Conservation (phyloP, 2,113 vertebrate genomes). For the Phylloscopus trochiloides region DNA sequence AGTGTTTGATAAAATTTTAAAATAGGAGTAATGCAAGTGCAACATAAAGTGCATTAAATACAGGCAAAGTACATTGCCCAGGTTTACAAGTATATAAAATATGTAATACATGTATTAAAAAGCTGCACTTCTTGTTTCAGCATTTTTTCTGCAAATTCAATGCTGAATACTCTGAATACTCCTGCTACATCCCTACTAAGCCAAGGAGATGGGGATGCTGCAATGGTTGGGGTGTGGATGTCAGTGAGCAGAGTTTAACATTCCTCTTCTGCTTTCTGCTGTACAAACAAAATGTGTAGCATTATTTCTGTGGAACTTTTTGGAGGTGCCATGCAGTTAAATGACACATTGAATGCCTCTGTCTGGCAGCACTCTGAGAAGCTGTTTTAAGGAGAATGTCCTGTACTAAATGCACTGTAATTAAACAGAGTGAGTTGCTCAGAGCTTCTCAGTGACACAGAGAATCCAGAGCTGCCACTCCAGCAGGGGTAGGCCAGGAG, state of each 20-base stretch:
- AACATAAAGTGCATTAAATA: neutral
- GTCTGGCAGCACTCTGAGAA: neutral
- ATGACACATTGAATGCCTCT: neutral
- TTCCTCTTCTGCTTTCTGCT: neutral
- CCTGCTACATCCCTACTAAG: neutral
- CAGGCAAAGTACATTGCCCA: neutral
- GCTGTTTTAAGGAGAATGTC: neutral
- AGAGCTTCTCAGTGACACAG: neutral
- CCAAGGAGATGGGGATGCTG: neutral
- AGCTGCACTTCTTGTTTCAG: neutral
- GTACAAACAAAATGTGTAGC: neutral
- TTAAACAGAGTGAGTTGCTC: neutral
- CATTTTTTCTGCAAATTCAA: neutral
- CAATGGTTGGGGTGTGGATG: neutral
- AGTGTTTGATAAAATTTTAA: neutral
- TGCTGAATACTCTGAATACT: neutral
- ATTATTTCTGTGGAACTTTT: neutral
- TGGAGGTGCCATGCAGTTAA: neutral
- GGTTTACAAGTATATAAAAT: neutral
- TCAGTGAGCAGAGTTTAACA: neutral
- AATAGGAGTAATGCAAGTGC: neutral
- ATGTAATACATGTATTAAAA: neutral
- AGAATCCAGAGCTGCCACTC: neutral
- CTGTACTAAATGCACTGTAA: neutral
- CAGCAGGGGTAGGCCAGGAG: neutral